Evolutionary conservation across 2,797 vertebrate species (phyloP).

Genomic region (Enteromius treurensis): DNA sequence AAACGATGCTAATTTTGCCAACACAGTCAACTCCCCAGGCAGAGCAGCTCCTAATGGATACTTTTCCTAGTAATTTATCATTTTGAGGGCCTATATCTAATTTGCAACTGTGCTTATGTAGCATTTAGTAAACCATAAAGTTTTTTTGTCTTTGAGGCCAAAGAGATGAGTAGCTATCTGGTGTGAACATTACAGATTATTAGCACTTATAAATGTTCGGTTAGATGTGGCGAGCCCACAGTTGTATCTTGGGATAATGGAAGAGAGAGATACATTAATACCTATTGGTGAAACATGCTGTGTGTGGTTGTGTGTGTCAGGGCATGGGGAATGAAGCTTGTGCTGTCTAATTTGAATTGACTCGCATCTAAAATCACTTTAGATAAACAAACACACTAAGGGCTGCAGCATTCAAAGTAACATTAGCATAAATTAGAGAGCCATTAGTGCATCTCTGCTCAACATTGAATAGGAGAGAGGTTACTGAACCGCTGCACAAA

Average conservation of each 20-base stretch:
- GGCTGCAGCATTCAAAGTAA: slow-evolving; percentile 70
- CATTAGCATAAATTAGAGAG: slow-evolving; percentile 67
- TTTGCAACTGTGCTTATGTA: slow-evolving; percentile 55
- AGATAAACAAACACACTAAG: slow-evolving; percentile 57
- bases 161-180: background rate
- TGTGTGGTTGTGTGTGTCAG: slow-evolving; percentile 9
- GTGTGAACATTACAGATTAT: slow-evolving; percentile 23
- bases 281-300: slow-evolving; percentile 15
- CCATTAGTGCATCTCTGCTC: slow-evolving; percentile 57
- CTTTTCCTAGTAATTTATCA: slow-evolving; percentile 51
- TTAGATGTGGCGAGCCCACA: slow-evolving; percentile 9
- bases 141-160: slow-evolving; percentile 24
- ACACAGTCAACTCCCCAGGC: slow-evolving; percentile 35
- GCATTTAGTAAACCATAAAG: slow-evolving; percentile 45
- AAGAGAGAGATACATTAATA: slow-evolving; percentile 1
- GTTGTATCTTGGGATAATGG: slow-evolving; percentile 6
- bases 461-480: slow-evolving; percentile 33
- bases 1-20: slow-evolving; percentile 34
- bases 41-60: slow-evolving; percentile 47
- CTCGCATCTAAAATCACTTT: slow-evolving; percentile 55
- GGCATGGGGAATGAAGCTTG: slow-evolving; percentile 35
- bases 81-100: slow-evolving; percentile 36
- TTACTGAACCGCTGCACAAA: slow-evolving; percentile 24
- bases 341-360: slow-evolving; percentile 47
- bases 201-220: slow-evolving; percentile 20